A percentile compares a stretch with the other conserved stretches of the same genome.
These are phyloP conservation scores for Falco biarmicus DNA, from an alignment of 2,797 vertebrate species.

Conservation along the genomic window DNA sequence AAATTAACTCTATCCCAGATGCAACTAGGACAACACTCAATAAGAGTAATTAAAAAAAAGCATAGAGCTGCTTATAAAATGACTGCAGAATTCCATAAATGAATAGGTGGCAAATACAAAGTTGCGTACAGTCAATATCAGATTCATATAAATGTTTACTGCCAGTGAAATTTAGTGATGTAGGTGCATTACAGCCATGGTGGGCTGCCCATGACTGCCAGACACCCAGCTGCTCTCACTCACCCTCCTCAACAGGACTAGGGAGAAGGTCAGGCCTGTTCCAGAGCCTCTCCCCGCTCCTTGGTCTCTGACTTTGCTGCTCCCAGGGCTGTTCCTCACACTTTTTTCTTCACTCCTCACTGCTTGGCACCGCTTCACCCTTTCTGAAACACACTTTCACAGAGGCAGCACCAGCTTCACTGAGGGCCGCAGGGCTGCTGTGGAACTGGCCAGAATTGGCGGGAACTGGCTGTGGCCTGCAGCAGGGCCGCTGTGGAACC, in stretches of 20 bases:
- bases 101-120: not conserved
- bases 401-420: not conserved
- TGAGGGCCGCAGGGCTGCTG: not conserved
- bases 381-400: not conserved
- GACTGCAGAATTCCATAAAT: not conserved
- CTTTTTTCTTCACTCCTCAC: not conserved
- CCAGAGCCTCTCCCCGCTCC: not conserved
- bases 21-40: not conserved
- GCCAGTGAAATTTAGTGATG: not conserved
- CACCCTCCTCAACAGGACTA: not conserved
- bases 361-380: not conserved
- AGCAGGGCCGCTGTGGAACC: no score
- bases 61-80: not conserved
- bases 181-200: no score
- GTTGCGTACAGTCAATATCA: not conserved
- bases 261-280: not conserved
- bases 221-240: not conserved
- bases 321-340: not conserved
- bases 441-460: no score
- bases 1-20: no score
- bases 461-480: rapidly evolving
- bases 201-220: no score
- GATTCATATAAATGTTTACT: not conserved
- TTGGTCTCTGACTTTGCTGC: not conserved
- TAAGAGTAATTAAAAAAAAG: not conserved